Percentiles rank a stretch among this genome's conserved stretches.
Evolutionary conservation across 1,140 invertebrate species (phyloP).

Genomic region (Macrosteles quadrilineatus): DNA sequence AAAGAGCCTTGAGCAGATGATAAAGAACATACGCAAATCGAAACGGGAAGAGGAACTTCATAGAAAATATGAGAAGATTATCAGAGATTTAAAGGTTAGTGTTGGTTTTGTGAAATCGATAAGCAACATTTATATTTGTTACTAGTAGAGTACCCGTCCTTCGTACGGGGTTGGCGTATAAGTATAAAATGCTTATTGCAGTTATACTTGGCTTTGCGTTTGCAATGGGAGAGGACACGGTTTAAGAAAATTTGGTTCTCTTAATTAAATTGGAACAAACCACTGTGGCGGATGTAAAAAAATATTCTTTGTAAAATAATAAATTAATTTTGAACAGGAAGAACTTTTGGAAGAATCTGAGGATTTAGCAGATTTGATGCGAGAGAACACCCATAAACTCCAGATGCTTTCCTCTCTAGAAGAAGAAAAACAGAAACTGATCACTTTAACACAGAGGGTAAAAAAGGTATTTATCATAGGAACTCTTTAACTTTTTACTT

Average conservation of each 20-base stretch:
- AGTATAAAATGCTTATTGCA: too few relatives aligned
- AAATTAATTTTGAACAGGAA: slow-evolving; percentile 40
- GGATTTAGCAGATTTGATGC: slow-evolving; percentile 52
- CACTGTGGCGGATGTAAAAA: slow-evolving; percentile 34
- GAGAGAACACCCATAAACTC: slow-evolving; percentile 58
- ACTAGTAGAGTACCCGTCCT: too few relatives aligned
- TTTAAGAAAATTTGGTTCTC: too few relatives aligned
- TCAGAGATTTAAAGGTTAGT: slow-evolving; percentile 44
- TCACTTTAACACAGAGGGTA: slow-evolving; percentile 50
- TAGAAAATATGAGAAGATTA: slow-evolving; percentile 50
- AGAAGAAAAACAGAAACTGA: slow-evolving; percentile 56
- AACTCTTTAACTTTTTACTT: too few relatives aligned
- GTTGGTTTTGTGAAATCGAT: background rate
- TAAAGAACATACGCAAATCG: slow-evolving; percentile 54
- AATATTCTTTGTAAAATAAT: background rate
- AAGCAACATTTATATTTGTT: too few relatives aligned
- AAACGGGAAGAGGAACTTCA: slow-evolving; percentile 51
- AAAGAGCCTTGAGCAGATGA: slow-evolving; percentile 55
- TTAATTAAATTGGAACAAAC: background rate
- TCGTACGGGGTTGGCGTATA: too few relatives aligned
- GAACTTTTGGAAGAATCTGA: slow-evolving; percentile 48
- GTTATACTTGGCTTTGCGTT: too few relatives aligned
- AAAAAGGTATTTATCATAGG: slow-evolving; percentile 41
- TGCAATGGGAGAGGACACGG: too few relatives aligned
- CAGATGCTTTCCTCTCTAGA: slow-evolving; percentile 58